Evolutionary conservation across 2,888 invertebrate genomes (phyloP), one percentile per base, ranked within the genome.

Genomic region (Chaetoderma sp.): DNA sequence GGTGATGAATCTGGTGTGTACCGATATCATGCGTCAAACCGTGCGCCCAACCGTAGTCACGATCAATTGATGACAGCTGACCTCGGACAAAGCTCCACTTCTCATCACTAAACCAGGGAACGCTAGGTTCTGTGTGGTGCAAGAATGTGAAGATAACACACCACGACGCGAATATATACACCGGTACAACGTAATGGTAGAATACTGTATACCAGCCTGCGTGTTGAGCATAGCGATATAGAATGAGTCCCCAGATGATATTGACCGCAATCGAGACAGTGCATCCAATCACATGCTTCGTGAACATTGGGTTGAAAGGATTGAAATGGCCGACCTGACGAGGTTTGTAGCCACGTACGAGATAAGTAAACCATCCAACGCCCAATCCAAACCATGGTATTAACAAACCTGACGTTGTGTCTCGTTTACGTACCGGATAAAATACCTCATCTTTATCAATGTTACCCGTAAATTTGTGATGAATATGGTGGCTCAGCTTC

Each of bases 401-500:
- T 25, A 72, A 62, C 2, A 36, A 27, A 13, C 63, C 68, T 4
- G 64, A 67, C 18, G 67, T 66, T 59, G 72, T 59, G 42, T 74
- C 25, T 21, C 60, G 63, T 36, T 76, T 65, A 16, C 78, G 62
- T 5, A 80, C 73, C 1, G 84, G 84, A 67, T 83, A 84, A 68
- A 82, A 84, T 18, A 82, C 80, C 42, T 81, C 83, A 39, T 83
- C 84, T 36, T 82, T 83, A 73, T 83, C 83, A 5, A 83, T 75
- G 69, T 84, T 83, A 23, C 79, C 79, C 10, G 80, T 83, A 67
- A 78, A 75, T 61, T 82, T 79, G 69, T 84, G 84, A 60, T 84
- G 84, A 36, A 78, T 71, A 44, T 71, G 65, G 65, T 84, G 84
- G 3, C 81, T 76, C 30, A 84, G 66, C 67, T 83, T 84, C 83